phyloP scores from a whole-genome alignment of 2,113 vertebrate genomes.

The Notothenia coriiceps region DNA sequence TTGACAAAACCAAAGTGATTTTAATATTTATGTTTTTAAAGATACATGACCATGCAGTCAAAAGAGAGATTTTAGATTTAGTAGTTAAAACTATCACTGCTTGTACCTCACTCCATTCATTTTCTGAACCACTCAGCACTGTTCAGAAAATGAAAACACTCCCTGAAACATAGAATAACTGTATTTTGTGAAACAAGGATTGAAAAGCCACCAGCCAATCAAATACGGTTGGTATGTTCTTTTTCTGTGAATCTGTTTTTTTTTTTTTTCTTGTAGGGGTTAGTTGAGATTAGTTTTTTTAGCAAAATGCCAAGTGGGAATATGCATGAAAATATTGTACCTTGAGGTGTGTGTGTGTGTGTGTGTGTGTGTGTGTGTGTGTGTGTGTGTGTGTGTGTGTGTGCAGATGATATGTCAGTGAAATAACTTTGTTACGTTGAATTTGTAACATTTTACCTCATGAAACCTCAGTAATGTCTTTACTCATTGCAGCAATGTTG shows the following conservation, averaged over 20 bases:
- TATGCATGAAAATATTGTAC: slow-evolving; percentile 48
- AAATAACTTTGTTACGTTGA: slow-evolving; percentile 23
- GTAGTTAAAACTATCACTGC: neutral
- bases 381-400: neutral
- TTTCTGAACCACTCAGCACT: slow-evolving; percentile 22
- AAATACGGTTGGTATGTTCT: neutral
- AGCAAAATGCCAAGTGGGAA: slow-evolving; percentile 21
- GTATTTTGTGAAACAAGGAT: slow-evolving; percentile 6
- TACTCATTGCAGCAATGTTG: slow-evolving; percentile 36
- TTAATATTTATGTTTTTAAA: slow-evolving; percentile 37
- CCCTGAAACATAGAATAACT: neutral
- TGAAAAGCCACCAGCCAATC: neutral
- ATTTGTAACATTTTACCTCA: slow-evolving; percentile 61
- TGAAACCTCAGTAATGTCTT: slow-evolving; percentile 46
- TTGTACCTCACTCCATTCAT: neutral
- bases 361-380: neutral
- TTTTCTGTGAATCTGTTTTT: neutral
- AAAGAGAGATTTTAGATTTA: slow-evolving; percentile 23
- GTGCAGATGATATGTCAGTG: neutral
- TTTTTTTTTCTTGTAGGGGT: neutral
- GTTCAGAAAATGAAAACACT: slow-evolving; percentile 33
- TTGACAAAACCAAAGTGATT: slow-evolving; percentile 17
- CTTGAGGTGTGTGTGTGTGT: neutral
- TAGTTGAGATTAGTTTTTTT: slow-evolving; percentile 21
- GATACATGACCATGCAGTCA: slow-evolving; percentile 3